Conservation (phyloP, 2,797 vertebrate species). For the Hafferia zeledoni region DNA sequence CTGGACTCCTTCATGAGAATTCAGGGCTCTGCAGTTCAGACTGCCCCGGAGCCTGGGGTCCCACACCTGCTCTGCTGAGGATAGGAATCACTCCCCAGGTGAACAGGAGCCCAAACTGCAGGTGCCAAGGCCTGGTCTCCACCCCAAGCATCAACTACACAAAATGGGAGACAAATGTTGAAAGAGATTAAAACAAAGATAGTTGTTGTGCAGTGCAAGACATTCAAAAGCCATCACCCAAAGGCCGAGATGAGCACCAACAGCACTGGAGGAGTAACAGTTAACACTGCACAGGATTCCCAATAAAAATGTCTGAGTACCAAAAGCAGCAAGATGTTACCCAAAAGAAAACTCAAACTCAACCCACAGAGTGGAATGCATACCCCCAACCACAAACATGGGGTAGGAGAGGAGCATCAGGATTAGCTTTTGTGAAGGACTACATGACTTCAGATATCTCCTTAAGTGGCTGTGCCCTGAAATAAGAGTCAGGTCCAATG, state of each 20-base stretch:
- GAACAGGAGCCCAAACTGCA: not conserved
- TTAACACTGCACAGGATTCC: not conserved
- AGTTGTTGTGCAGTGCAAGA: not conserved
- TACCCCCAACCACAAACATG: not conserved
- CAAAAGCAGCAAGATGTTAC: not conserved
- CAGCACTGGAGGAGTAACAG: not conserved
- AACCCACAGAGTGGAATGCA: not conserved
- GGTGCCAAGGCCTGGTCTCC: not conserved
- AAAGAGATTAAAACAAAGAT: not conserved
- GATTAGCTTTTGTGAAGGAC: not conserved
- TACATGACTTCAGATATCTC: not conserved
- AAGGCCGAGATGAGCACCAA: not conserved
- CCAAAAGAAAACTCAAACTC: not conserved
- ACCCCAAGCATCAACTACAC: not conserved
- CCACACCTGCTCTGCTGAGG: not conserved
- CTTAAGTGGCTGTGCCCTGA: not conserved
- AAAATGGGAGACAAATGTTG: not conserved
- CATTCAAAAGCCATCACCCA: accelerated
- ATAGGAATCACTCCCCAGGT: not conserved
- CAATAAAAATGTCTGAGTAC: not conserved
- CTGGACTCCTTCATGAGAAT: not conserved
- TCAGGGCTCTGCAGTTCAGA: not conserved
- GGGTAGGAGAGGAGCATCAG: not conserved
- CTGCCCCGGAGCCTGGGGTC: not conserved
- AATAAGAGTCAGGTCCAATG: not conserved